Conservation (phyloP, 2,888 invertebrate genomes). For the Drosophila percnosoma region DNA sequence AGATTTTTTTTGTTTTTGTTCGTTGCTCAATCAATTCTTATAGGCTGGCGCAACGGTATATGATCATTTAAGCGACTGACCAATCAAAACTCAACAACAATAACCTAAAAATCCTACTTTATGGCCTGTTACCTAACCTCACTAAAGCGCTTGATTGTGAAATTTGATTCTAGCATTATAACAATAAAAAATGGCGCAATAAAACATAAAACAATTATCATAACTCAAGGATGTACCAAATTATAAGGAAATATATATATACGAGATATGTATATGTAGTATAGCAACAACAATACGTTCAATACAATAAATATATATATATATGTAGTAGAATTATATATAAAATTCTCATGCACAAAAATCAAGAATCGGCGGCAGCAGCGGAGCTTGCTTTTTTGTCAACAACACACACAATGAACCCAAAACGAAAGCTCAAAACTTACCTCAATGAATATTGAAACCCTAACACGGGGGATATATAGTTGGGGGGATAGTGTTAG, state of each 20-base stretch:
- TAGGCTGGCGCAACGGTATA: slow-evolving; percentile 71
- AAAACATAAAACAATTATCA: slow-evolving; percentile 31
- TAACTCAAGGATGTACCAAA: slow-evolving; percentile 34
- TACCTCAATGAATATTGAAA: slow-evolving; percentile 53
- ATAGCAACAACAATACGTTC: slow-evolving; percentile 58
- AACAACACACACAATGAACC: slow-evolving; percentile 77
- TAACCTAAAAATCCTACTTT: slow-evolving; percentile 27
- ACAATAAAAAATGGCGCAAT: slow-evolving; percentile 18
- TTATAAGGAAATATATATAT: slow-evolving; percentile 33
- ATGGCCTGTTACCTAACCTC: slow-evolving; percentile 42
- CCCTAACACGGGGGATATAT: slow-evolving; percentile 17
- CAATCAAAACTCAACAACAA: slow-evolving; percentile 36
- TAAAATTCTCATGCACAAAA: slow-evolving; percentile 71
- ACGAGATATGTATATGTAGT: slow-evolving; percentile 32
- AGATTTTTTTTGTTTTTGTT: slow-evolving; percentile 22
- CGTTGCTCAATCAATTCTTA: slow-evolving; percentile 15
- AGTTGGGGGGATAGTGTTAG: slow-evolving; percentile 24
- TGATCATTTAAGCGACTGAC: slow-evolving; percentile 81
- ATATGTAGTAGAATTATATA: slow-evolving; percentile 37
- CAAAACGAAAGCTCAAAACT: slow-evolving; percentile 64
- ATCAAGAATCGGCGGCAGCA: slow-evolving; percentile 61
- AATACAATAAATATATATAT: slow-evolving; percentile 27
- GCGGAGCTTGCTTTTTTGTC: slow-evolving; percentile 63
- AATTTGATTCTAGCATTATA: slow-evolving; percentile 47
- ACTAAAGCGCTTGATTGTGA: slow-evolving; percentile 26